Conservation (phyloP, 2,888 invertebrate species). For the Miltochrista miniata region DNA sequence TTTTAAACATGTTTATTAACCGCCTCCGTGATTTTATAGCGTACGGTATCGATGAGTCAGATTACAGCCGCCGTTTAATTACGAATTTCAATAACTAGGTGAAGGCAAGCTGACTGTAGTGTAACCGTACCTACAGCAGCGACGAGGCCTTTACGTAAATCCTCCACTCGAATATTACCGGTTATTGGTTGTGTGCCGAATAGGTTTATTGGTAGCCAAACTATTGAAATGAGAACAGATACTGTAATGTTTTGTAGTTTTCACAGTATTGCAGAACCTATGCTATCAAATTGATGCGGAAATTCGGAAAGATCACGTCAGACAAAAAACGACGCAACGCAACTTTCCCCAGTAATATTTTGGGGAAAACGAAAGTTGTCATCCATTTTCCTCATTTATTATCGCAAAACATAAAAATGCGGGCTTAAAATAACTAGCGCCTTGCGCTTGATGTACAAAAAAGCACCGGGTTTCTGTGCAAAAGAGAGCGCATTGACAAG, state of each 20-base stretch:
- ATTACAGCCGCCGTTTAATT: slow-evolving; percentile 28
- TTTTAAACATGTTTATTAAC: slow-evolving; percentile 21
- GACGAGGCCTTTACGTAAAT: slow-evolving; percentile 27
- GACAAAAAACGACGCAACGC: too few relatives aligned
- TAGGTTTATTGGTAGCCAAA: slow-evolving; percentile 11
- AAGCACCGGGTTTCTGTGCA: too few relatives aligned
- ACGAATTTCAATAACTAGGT: slow-evolving; percentile 58
- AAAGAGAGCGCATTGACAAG: too few relatives aligned
- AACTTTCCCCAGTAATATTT: too few relatives aligned
- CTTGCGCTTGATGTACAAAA: too few relatives aligned
- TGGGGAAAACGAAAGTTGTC: too few relatives aligned
- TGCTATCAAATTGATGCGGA: background rate
- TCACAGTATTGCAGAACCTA: background rate
- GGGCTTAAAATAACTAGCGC: too few relatives aligned
- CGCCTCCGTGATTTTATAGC: slow-evolving; percentile 24
- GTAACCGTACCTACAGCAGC: too few relatives aligned
- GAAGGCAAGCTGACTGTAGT: slow-evolving; percentile 58
- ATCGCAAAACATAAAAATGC: too few relatives aligned
- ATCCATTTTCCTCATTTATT: too few relatives aligned
- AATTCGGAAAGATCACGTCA: background rate
- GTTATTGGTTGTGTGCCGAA: slow-evolving; percentile 6
- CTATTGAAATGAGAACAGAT: slow-evolving; percentile 16
- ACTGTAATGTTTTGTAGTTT: background rate
- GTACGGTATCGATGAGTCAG: slow-evolving; percentile 40
- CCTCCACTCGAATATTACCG: slow-evolving; percentile 14